Percentiles rank a stretch among this genome's conserved stretches.
phyloP scores from a whole-genome alignment of 2,797 vertebrate genomes.

The Eremophila alpestris region DNA sequence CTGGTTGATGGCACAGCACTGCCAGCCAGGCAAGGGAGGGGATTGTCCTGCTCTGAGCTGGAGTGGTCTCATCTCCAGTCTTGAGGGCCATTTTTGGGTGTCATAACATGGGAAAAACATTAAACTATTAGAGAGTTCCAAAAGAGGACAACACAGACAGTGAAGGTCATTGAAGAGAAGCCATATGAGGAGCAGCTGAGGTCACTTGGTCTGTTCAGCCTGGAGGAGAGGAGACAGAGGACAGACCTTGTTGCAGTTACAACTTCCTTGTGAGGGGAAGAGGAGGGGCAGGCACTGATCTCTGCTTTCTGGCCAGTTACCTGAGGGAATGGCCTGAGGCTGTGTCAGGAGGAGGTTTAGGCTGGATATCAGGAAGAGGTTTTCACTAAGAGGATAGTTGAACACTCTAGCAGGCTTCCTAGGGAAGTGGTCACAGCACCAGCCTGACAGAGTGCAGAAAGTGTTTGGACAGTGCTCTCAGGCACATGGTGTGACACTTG shows the following conservation, averaged over 20 bases:
- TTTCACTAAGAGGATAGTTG: fast-evolving
- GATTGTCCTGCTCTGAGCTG: background rate
- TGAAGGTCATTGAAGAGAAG: background rate
- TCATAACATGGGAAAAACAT: background rate
- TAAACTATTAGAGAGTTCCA: background rate
- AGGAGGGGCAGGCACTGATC: background rate
- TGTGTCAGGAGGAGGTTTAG: background rate
- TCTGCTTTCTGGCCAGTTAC: too few species aligned
- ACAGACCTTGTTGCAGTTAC: fast-evolving
- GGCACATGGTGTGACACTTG: background rate
- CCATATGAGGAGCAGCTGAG: fast-evolving
- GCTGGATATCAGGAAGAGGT: background rate
- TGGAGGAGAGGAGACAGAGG: background rate
- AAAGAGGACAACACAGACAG: fast-evolving
- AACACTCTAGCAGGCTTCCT: too few species aligned
- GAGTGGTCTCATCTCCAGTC: fast-evolving
- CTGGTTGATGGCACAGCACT: background rate
- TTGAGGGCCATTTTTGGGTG: background rate
- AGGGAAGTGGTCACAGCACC: background rate
- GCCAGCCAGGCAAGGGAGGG: fast-evolving
- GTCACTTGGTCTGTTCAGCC: background rate
- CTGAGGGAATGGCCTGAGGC: fast-evolving
- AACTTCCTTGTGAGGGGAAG: fast-evolving
- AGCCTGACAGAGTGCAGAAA: background rate
- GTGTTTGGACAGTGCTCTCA: background rate